These are phyloP conservation scores for Lepus townsendii DNA, from an alignment of 2,797 vertebrate species.

Conservation along the genomic window DNA sequence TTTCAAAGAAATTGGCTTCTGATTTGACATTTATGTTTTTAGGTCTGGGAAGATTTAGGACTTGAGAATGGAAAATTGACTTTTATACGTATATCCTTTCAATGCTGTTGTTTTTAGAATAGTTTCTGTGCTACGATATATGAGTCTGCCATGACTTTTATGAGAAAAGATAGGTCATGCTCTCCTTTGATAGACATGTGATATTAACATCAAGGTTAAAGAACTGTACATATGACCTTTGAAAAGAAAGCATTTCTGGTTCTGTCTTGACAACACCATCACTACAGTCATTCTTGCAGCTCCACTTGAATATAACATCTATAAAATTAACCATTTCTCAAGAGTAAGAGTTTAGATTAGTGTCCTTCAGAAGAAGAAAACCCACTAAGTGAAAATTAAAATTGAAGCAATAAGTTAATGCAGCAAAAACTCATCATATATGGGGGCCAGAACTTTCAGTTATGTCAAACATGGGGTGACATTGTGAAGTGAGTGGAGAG, in stretches of 20 bases:
- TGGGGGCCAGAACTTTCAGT: not conserved
- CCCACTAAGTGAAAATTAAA: not conserved
- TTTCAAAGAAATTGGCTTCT: not conserved
- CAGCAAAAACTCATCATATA: not conserved
- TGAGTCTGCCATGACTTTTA: not conserved
- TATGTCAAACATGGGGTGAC: not conserved
- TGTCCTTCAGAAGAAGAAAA: not conserved
- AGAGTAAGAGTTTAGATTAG: not conserved
- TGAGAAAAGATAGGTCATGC: not conserved
- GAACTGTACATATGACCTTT: not conserved
- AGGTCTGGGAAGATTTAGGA: not conserved
- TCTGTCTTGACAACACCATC: not conserved
- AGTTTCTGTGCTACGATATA: not conserved
- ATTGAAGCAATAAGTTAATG: not conserved
- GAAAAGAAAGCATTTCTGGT: not conserved
- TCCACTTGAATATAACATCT: not conserved
- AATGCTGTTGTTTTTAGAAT: not conserved
- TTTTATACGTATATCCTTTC: not conserved
- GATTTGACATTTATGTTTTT: constrained; percentile 40
- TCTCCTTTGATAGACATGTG: not conserved
- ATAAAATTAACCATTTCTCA: not conserved
- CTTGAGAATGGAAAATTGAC: not conserved
- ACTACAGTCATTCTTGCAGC: not conserved
- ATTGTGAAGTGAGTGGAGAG: not conserved
- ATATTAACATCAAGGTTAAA: not conserved